Conservation (phyloP, 2,113 vertebrate species). For the Indicator indicator region DNA sequence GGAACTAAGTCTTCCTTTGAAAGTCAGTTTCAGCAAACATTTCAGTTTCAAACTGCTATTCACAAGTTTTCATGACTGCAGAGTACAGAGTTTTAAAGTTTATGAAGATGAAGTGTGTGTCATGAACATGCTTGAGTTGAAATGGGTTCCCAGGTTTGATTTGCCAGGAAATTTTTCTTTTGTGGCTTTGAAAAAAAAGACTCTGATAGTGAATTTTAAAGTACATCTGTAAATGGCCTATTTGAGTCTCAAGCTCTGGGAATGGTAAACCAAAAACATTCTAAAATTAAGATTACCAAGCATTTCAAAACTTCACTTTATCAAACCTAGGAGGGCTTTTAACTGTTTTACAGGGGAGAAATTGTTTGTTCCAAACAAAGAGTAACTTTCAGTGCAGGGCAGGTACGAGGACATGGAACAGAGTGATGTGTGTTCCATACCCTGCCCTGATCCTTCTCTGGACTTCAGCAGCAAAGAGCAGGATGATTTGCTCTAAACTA, state of each 20-base stretch:
- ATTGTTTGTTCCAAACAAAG: background rate
- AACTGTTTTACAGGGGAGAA: background rate
- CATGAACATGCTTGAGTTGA: background rate
- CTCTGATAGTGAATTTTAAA: background rate
- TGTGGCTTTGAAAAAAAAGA: background rate
- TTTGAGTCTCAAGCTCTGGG: background rate
- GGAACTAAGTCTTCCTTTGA: background rate
- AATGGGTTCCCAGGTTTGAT: background rate
- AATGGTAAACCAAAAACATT: background rate
- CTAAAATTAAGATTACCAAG: background rate
- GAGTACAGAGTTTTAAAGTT: background rate
- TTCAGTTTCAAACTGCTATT: background rate
- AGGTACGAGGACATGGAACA: background rate
- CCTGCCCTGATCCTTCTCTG: background rate
- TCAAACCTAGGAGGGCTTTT: background rate
- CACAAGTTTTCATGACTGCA: background rate
- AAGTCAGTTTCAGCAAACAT: conserved; percentile 17
- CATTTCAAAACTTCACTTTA: background rate
- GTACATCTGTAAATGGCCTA: background rate
- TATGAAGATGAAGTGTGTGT: conserved; percentile 2
- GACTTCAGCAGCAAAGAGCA: background rate
- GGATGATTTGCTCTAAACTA: background rate
- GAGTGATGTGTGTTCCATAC: background rate
- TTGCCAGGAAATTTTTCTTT: background rate
- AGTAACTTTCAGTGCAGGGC: background rate